phyloP scores from a whole-genome alignment of 1,140 invertebrate species.

The Caerostris extrusa region DNA sequence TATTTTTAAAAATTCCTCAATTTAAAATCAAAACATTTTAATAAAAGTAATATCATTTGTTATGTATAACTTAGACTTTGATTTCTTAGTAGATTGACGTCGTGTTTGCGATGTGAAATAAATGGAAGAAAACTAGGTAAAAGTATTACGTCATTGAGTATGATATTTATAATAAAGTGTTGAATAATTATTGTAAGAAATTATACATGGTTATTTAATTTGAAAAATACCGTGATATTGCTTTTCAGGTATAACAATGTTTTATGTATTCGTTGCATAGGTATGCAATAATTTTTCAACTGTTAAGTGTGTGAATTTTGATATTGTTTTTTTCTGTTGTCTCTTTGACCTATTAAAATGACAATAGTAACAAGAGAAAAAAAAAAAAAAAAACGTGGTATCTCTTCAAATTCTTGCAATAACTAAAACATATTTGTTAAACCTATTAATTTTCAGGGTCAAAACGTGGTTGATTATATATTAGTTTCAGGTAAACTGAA shows the following conservation, averaged over 20 bases:
- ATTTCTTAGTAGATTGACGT: slow-evolving; percentile 3
- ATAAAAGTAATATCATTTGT: too few relatives aligned
- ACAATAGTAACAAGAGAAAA: neutral
- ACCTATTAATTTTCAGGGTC: neutral
- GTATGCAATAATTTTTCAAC: neutral
- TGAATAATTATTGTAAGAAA: slow-evolving; percentile 1
- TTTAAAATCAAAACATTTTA: too few relatives aligned
- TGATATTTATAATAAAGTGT: slow-evolving; percentile 20
- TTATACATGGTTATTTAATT: neutral
- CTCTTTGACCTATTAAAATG: neutral
- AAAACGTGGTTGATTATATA: neutral
- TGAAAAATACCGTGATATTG: too few relatives aligned
- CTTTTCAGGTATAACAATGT: neutral
- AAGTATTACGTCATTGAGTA: slow-evolving; percentile 32
- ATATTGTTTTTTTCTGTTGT: neutral
- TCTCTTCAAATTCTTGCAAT: too few relatives aligned
- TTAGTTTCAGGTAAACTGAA: neutral
- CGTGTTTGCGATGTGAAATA: slow-evolving; percentile 34
- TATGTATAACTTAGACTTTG: neutral
- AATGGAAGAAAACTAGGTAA: slow-evolving; percentile 8
- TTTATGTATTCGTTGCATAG: neutral
- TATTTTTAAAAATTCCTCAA: too few relatives aligned
- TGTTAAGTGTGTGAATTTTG: neutral
- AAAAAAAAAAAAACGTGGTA: neutral
- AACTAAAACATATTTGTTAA: neutral